Evolutionary conservation across 2,797 vertebrate genomes (phyloP).

Genomic region (Alosa sapidissima): DNA sequence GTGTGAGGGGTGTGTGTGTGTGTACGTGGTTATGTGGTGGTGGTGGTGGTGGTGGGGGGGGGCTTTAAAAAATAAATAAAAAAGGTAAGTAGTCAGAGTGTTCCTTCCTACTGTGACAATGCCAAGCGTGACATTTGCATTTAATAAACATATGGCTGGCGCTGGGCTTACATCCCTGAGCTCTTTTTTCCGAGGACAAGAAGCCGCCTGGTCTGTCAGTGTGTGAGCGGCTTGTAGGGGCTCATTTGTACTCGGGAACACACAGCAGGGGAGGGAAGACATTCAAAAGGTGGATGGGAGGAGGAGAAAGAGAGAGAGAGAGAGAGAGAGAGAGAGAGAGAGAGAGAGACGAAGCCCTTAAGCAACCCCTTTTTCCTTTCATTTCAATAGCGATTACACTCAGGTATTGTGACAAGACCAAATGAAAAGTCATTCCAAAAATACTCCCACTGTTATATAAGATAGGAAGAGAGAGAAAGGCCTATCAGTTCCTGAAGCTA

Average conservation of each 20-base stretch:
- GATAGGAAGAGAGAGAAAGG: neutral
- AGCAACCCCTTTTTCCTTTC: neutral
- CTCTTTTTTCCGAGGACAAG: neutral
- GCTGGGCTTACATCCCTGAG: slow-evolving; percentile 41
- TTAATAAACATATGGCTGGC: slow-evolving; percentile 55
- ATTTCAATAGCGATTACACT: slow-evolving; percentile 7
- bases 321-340: slow-evolving; percentile 6
- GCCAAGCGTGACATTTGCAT: slow-evolving; percentile 63
- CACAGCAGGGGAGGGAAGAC: slow-evolving; percentile 37
- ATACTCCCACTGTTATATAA: neutral
- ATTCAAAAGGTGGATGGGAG: slow-evolving; percentile 29
- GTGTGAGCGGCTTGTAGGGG: neutral
- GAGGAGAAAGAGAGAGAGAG: slow-evolving; percentile 19
- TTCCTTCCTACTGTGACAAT: slow-evolving; percentile 47
- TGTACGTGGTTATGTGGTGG: neutral
- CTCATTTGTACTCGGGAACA: slow-evolving; percentile 13
- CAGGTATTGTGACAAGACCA: slow-evolving; percentile 3
- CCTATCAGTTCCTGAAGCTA: neutral
- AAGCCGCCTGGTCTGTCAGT: neutral
- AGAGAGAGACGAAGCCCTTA: neutral
- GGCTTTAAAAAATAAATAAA: slow-evolving; percentile 32
- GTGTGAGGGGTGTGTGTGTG: neutral
- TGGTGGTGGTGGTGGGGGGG: neutral
- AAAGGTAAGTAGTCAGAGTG: slow-evolving; percentile 25
- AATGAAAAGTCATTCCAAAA: slow-evolving; percentile 7